These are phyloP conservation scores for Enteromius trimaculatus DNA, from an alignment of 2,797 vertebrate genomes.

Conservation along the genomic window DNA sequence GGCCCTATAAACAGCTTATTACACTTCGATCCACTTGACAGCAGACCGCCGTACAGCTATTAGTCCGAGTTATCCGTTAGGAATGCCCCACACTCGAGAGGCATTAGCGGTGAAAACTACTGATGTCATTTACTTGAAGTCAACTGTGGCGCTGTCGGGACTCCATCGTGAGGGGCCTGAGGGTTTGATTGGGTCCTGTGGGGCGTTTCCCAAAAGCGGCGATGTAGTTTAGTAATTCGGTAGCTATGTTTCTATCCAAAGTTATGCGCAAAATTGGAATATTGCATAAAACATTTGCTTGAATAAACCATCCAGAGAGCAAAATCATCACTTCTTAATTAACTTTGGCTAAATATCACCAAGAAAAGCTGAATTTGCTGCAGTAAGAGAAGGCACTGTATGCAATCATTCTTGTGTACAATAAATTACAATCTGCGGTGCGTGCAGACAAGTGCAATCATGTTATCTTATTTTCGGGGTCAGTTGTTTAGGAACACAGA, in stretches of 20 bases:
- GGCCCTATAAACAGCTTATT: constrained; percentile 65
- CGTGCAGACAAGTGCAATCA: neutral
- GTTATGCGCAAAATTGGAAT: neutral
- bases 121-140: constrained; percentile 74
- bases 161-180: constrained; percentile 76
- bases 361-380: neutral
- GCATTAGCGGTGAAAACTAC: constrained; percentile 42
- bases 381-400: neutral
- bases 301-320: neutral
- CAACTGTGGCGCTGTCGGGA: constrained; percentile 71
- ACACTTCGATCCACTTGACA: constrained; percentile 48
- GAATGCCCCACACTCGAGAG: neutral
- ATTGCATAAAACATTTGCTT: neutral
- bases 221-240: neutral
- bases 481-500: neutral
- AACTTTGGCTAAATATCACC: neutral
- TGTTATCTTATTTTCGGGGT: neutral
- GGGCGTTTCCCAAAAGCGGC: neutral
- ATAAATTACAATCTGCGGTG: neutral
- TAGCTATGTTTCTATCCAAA: neutral
- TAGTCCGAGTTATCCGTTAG: neutral
- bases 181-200: constrained; percentile 63
- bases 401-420: neutral
- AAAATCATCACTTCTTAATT: neutral
- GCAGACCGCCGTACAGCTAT: neutral